Evolutionary conservation across 2,797 vertebrate species (phyloP).

Genomic region (Xenopus petersii): DNA sequence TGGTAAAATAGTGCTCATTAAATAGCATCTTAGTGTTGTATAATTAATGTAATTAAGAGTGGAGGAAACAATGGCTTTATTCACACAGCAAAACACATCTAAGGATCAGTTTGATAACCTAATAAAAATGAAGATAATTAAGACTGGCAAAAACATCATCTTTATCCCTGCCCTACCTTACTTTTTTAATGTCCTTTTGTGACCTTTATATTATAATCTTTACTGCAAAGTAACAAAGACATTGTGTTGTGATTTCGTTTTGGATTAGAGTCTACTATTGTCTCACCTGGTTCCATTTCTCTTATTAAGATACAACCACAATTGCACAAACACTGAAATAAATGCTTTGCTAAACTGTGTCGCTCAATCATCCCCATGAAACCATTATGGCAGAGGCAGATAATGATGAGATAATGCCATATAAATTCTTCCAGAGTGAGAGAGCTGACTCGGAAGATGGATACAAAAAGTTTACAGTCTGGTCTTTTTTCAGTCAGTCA

Average conservation of each 20-base stretch:
- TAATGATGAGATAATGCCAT: too few species aligned
- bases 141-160: neutral
- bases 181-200: neutral
- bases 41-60: neutral
- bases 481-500: too few species aligned
- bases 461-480: too few species aligned
- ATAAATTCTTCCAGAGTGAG: too few species aligned
- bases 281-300: neutral
- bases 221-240: neutral
- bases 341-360: too few species aligned
- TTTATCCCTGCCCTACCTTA: neutral
- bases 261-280: neutral
- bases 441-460: too few species aligned
- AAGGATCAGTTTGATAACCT: neutral
- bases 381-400: too few species aligned
- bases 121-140: neutral
- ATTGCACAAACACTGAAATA: too few species aligned
- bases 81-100: neutral
- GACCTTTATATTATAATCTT: neutral
- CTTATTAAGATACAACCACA: too few species aligned
- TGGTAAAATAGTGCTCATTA: neutral
- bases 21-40: neutral
- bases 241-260: neutral
- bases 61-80: neutral
- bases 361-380: too few species aligned